phyloP scores from a whole-genome alignment of 1,140 invertebrate species.

The Meloidogyne floridensis region DNA sequence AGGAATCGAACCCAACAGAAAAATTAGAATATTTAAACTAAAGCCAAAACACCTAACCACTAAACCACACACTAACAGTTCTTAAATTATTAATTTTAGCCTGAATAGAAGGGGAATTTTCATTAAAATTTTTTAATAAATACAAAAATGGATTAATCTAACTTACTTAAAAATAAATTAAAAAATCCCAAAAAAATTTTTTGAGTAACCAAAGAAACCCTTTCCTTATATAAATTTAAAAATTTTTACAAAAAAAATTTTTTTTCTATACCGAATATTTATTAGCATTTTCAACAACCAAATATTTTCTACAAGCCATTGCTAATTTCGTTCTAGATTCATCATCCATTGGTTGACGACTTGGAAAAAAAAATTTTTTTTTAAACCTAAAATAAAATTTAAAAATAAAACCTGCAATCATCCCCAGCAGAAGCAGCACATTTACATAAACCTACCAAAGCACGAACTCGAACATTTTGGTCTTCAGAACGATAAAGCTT shows the following conservation, averaged over 20 bases:
- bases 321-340: slow-evolving; percentile 89
- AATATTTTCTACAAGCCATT: slow-evolving; percentile 79
- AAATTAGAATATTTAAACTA: no score
- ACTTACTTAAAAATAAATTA: no score
- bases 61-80: no score
- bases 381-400: background rate
- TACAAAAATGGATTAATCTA: no score
- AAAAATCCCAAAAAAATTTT: no score
- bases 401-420: slow-evolving; percentile 75
- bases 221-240: no score
- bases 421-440: slow-evolving; percentile 91
- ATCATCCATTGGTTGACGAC: slow-evolving; percentile 88
- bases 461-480: slow-evolving; percentile 78
- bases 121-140: no score
- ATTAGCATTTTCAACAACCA: slow-evolving; percentile 46
- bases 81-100: no score
- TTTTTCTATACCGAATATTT: slow-evolving; percentile 50
- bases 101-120: no score
- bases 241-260: background rate
- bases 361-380: background rate
- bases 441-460: slow-evolving; percentile 84
- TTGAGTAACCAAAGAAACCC: no score
- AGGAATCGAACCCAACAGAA: no score
- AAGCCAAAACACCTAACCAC: no score
- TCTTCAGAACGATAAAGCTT: slow-evolving; percentile 87